A percentile compares a stretch with the other conserved stretches of the same genome.
Evolutionary conservation across 2,888 invertebrate species (phyloP).

Genomic region (Euphydryas editha): DNA sequence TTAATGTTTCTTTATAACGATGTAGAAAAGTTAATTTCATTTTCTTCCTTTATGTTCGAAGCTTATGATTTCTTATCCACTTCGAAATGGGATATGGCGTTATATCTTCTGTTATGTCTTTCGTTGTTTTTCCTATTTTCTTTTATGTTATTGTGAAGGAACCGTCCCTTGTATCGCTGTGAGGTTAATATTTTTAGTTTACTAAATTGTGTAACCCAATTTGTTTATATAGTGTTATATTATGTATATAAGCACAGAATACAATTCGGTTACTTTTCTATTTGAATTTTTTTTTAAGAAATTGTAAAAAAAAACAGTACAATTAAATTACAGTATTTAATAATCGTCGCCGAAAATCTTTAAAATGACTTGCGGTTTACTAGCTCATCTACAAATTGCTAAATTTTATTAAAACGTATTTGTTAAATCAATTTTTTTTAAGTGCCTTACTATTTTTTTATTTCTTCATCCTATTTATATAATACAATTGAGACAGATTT

Average conservation of each 20-base stretch:
- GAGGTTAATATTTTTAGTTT: background rate
- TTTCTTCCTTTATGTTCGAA: conserved; percentile 39
- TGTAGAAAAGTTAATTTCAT: conserved; percentile 42
- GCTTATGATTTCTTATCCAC: conserved; percentile 28
- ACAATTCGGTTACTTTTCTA: no score
- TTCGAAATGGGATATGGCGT: conserved; percentile 33
- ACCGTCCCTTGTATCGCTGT: background rate
- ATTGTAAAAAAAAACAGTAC: no score
- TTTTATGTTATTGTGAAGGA: conserved; percentile 25
- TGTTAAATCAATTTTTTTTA: no score
- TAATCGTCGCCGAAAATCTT: no score
- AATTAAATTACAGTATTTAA: no score
- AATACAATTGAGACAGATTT: background rate
- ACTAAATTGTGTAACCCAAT: background rate
- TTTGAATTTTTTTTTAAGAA: no score
- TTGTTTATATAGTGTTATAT: background rate
- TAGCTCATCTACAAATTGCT: no score
- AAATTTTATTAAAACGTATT: no score
- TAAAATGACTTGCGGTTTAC: no score
- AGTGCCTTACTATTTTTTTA: background rate
- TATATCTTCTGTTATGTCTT: conserved; percentile 32
- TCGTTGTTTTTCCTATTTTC: conserved; percentile 34
- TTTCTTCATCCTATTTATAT: background rate
- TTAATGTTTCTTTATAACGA: conserved; percentile 41
- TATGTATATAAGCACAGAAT: background rate